A percentile compares a stretch with the other conserved stretches of the same genome.
These are phyloP conservation scores for Agapostemon virescens DNA, from an alignment of 2,888 invertebrate genomes.

Conservation along the genomic window DNA sequence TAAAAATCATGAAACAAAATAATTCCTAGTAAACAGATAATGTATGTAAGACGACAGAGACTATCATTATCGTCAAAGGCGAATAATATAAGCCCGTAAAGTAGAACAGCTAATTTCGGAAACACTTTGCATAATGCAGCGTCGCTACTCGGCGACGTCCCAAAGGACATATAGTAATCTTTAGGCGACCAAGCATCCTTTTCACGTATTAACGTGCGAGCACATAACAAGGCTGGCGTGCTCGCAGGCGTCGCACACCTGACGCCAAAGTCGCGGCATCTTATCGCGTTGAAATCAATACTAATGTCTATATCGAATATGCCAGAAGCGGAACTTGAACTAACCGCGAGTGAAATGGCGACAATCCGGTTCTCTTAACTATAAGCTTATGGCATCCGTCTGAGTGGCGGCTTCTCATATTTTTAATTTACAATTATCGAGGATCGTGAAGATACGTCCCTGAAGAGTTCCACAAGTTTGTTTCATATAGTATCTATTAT, in stretches of 20 bases:
- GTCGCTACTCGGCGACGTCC: not conserved
- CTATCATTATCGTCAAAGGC: not conserved
- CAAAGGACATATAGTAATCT: constrained; percentile 21
- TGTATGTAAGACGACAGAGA: not conserved
- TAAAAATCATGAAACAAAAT: not conserved
- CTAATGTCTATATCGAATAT: not conserved
- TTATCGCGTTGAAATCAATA: constrained; percentile 4
- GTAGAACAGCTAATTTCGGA: not conserved
- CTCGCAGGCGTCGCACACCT: constrained; percentile 3
- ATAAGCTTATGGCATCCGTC: no score
- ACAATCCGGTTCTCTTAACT: no score
- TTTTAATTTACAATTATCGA: no score
- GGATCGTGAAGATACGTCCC: no score
- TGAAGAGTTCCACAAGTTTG: no score
- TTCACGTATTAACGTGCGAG: constrained; percentile 23
- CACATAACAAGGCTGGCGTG: constrained; percentile 7
- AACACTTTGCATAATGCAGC: constrained; percentile 29
- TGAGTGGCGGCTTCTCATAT: no score
- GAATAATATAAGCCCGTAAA: constrained; percentile 19
- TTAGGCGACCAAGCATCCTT: not conserved
- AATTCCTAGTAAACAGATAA: not conserved
- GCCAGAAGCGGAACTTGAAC: not conserved
- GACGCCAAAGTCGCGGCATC: constrained; percentile 1
- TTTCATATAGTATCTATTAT: no score
- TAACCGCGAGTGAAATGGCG: not conserved